phyloP scores from a whole-genome alignment of 2,113 vertebrate genomes.

The Rhynchomys soricoides region DNA sequence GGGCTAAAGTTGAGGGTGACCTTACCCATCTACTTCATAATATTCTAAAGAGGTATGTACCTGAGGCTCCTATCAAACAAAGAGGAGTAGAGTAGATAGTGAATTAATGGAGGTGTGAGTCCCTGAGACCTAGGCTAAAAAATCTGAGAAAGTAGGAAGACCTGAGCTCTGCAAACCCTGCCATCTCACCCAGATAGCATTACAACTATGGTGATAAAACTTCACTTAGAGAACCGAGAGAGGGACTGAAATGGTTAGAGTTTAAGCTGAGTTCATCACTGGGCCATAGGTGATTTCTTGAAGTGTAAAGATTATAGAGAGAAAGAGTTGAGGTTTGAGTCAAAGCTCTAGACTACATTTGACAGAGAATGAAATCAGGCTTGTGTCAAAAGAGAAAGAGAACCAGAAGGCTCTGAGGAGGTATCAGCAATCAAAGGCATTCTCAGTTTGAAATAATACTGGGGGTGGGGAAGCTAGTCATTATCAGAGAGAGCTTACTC shows the following conservation, averaged over 20 bases:
- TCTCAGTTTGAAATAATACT: background rate
- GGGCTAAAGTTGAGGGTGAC: conserved; percentile 42
- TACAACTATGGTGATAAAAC: conserved; percentile 30
- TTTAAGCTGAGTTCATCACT: conserved; percentile 25
- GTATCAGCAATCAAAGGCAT: background rate
- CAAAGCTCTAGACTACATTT: background rate
- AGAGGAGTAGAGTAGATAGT: background rate
- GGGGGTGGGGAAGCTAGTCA: background rate
- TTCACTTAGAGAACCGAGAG: conserved; percentile 42
- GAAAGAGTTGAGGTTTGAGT: conserved; percentile 29
- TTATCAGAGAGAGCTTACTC: conserved; percentile 1
- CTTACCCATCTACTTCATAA: conserved; percentile 59
- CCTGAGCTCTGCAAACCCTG: conserved; percentile 16
- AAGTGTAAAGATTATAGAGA: background rate
- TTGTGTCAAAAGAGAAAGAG: background rate
- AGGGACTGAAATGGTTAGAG: background rate
- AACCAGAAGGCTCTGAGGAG: background rate
- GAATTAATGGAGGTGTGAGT: conserved; percentile 35
- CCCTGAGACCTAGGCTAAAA: conserved; percentile 44
- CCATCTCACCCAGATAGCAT: conserved; percentile 13
- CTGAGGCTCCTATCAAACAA: conserved; percentile 43
- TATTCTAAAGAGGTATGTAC: conserved; percentile 44
- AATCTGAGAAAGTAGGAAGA: conserved; percentile 49
- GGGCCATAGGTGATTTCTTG: background rate
- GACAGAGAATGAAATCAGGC: background rate